These are phyloP conservation scores for Falco naumanni DNA, from an alignment of 2,797 vertebrate genomes.

Conservation along the genomic window DNA sequence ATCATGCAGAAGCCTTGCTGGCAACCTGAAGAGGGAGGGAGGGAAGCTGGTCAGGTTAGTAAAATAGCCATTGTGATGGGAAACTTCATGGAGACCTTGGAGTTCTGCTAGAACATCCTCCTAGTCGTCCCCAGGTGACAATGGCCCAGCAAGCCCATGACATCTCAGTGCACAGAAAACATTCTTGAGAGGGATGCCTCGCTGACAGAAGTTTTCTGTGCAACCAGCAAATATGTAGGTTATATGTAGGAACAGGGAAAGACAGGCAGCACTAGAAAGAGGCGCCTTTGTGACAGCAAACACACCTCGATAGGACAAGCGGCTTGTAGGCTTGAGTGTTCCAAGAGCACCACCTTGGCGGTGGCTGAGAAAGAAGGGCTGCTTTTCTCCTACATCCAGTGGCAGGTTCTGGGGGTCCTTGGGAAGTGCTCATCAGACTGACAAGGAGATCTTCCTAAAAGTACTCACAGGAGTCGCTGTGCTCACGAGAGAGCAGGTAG, in stretches of 20 bases:
- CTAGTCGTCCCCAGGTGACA: not conserved
- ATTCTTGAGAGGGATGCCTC: not conserved
- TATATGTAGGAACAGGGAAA: not conserved
- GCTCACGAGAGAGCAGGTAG: conserved; percentile 30
- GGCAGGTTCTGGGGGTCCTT: not conserved
- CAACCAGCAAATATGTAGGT: not conserved
- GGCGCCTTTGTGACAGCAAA: not conserved
- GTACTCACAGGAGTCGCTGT: not conserved
- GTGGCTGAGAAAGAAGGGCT: not conserved
- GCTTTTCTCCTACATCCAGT: not conserved
- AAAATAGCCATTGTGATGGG: not conserved
- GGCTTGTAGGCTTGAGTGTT: not conserved
- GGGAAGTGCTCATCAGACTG: not conserved
- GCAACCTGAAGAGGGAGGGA: not conserved
- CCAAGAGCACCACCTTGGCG: not conserved
- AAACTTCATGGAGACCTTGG: not conserved
- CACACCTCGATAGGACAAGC: not conserved
- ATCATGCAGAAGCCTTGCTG: not conserved
- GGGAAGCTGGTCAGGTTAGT: not conserved
- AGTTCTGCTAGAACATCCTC: not conserved
- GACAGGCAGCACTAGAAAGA: not conserved
- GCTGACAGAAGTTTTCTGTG: not conserved
- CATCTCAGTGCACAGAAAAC: not conserved
- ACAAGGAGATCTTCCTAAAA: not conserved
- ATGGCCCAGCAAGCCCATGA: rapidly evolving